phyloP scores from a whole-genome alignment of 2,113 vertebrate genomes.

The Odocoileus virginianus region DNA sequence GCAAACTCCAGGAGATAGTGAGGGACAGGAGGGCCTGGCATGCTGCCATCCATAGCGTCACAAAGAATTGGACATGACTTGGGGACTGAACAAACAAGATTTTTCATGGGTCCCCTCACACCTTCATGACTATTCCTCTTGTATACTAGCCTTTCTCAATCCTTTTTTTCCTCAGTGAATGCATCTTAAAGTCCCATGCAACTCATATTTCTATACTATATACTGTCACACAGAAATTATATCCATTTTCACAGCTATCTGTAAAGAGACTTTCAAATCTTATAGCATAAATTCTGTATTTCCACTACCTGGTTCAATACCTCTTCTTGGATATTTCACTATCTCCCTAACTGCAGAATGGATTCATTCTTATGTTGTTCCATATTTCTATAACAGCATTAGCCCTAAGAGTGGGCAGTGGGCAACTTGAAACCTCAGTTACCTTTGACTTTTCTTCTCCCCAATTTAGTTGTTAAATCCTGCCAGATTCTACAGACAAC shows the following conservation, averaged over 20 bases:
- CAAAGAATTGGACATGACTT: not conserved
- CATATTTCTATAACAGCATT: not conserved
- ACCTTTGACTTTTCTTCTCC: not conserved
- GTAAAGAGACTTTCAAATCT: not conserved
- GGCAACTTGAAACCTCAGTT: not conserved
- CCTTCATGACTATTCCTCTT: not conserved
- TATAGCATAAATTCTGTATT: not conserved
- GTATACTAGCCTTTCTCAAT: not conserved
- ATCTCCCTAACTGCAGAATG: not conserved
- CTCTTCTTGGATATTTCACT: not conserved
- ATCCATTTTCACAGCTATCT: not conserved
- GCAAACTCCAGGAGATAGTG: not conserved
- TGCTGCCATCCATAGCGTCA: not conserved
- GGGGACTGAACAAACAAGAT: not conserved
- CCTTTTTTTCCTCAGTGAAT: not conserved
- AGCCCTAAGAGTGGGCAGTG: not conserved
- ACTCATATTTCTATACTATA: not conserved
- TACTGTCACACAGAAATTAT: not conserved
- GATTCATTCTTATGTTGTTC: not conserved
- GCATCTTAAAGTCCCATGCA: not conserved
- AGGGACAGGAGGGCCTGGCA: not conserved
- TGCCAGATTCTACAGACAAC: not conserved
- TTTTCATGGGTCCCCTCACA: not conserved
- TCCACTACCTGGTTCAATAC: not conserved
- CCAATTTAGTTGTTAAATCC: not conserved